Percentiles rank a stretch among this genome's conserved stretches.
Conservation (phyloP, 2,888 invertebrate species). For the Lypha dubia region DNA sequence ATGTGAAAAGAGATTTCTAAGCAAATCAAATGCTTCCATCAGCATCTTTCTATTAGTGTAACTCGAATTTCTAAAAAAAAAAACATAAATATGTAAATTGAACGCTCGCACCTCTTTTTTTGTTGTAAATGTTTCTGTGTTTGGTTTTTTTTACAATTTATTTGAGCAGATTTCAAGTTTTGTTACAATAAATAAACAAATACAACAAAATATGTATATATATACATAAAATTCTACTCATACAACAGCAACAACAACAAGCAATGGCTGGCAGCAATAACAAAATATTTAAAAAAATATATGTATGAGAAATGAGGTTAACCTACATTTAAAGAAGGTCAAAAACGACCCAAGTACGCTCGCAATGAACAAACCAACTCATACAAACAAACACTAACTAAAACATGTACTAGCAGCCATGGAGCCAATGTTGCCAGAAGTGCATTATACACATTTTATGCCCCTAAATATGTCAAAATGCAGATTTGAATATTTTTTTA, state of each 20-base stretch:
- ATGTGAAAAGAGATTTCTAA: slow-evolving; percentile 17
- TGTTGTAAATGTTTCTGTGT: neutral
- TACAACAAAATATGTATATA: slow-evolving; percentile 32
- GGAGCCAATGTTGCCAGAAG: too few species aligned
- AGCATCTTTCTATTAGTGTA: slow-evolving; percentile 25
- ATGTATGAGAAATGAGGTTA: slow-evolving; percentile 81
- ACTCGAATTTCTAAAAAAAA: slow-evolving; percentile 5
- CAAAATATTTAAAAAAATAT: slow-evolving; percentile 58
- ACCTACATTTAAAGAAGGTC: slow-evolving; percentile 83
- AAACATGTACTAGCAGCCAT: slow-evolving; percentile 46
- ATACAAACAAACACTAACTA: slow-evolving; percentile 27
- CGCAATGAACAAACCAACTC: slow-evolving; percentile 46
- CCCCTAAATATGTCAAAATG: too few species aligned
- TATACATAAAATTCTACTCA: slow-evolving; percentile 27
- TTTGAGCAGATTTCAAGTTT: slow-evolving; percentile 54
- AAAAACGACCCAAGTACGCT: slow-evolving; percentile 77
- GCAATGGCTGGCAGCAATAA: slow-evolving; percentile 32
- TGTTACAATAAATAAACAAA: slow-evolving; percentile 47
- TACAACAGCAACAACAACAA: slow-evolving; percentile 10
- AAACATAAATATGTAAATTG: neutral
- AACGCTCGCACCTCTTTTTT: slow-evolving; percentile 62
- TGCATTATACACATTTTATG: too few species aligned
- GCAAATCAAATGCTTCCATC: slow-evolving; percentile 7
- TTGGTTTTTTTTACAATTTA: slow-evolving; percentile 30
- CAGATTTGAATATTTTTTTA: too few species aligned